Base-by-base conservation (phyloP, 2,888 invertebrate genomes). In the Cheilosia grossa region DNA sequence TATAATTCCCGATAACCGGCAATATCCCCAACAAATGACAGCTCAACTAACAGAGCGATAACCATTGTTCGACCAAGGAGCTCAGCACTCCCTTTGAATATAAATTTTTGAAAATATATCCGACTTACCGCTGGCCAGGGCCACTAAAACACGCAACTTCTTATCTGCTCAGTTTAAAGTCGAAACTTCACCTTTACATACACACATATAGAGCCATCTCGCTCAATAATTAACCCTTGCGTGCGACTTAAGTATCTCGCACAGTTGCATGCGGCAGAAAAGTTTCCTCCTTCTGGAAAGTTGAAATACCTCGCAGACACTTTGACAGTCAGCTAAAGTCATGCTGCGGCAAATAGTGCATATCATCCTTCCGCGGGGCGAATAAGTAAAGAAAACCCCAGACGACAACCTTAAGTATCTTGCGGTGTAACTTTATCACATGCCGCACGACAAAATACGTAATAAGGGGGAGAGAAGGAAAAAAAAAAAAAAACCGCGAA, bases 341-440 rank as follows among this genome's bases (percentile, higher is more conserved):
- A 77, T 44, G 63, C 61, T 80, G 80, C 67, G 54, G 80, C 66
- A 80, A 73, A 80, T 74, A 82, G 77, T 77, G 70, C 80, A 80
- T 80, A 80, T 73, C 61, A 80, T 54, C 74, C 69, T 82, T 66
- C 54, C 63, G 61, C 63, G 17, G 24, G 6, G 4, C 5, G 53
- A 33, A 19, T 53, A 70, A 44, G 24, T 17, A 56, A 63, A 59
- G 33, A 69, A 79, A 73, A 40, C 82, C 37, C 73, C 53, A 64
- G 83, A 79, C 74, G 74, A 54, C 73, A 75, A 53, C 64, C 80
- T 58, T 80, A 80, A 83, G 83, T 80, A 83, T 75, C 66, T 59
- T 83, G 83, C 69, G 83, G 83, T 80, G 79, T 80, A 83, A 83
- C 83, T 83, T 79, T 79, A 74, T 74, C 64, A 69, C 83, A 79